Conservation (phyloP, 1,140 invertebrate species). For the Drosophila sp. region DNA sequence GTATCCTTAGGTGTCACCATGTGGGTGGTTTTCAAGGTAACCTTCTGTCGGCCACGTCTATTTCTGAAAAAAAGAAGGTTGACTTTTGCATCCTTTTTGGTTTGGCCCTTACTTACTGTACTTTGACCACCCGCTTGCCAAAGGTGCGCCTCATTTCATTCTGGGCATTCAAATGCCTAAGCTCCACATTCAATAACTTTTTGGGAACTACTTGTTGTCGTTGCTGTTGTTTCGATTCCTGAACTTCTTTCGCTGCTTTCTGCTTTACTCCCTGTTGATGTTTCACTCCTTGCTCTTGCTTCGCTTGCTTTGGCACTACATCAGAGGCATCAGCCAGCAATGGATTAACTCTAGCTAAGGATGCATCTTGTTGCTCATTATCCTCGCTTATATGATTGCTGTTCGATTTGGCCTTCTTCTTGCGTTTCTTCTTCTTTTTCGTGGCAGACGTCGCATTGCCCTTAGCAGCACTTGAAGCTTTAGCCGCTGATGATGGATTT, state of each 20-base stretch:
- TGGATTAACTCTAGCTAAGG: conserved; percentile 70
- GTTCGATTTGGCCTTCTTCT: conserved; percentile 84
- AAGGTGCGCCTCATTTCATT: conserved; percentile 94
- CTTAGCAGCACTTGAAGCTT: neutral
- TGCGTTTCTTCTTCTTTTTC: conserved; percentile 88
- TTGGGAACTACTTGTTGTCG: conserved; percentile 74
- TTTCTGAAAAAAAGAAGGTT: conserved; percentile 83
- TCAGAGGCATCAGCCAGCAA: conserved; percentile 66
- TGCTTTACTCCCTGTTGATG: neutral
- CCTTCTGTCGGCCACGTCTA: conserved; percentile 84
- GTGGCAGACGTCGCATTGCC: conserved; percentile 67
- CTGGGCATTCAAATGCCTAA: conserved; percentile 91
- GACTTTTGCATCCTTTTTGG: neutral
- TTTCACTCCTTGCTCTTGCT: conserved; percentile 35
- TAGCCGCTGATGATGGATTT: conserved; percentile 81
- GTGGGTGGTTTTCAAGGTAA: conserved; percentile 86
- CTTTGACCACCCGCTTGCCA: conserved; percentile 89
- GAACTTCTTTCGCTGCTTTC: neutral
- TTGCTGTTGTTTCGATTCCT: neutral
- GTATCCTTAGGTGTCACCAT: conserved; percentile 88
- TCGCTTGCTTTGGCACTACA: conserved; percentile 57
- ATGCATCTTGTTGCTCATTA: conserved; percentile 84
- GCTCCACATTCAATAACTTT: conserved; percentile 86
- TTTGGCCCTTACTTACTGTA: conserved; percentile 63
- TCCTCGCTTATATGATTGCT: conserved; percentile 85